phyloP scores from a whole-genome alignment of 2,797 vertebrate genomes.

The Halcyon badia region DNA sequence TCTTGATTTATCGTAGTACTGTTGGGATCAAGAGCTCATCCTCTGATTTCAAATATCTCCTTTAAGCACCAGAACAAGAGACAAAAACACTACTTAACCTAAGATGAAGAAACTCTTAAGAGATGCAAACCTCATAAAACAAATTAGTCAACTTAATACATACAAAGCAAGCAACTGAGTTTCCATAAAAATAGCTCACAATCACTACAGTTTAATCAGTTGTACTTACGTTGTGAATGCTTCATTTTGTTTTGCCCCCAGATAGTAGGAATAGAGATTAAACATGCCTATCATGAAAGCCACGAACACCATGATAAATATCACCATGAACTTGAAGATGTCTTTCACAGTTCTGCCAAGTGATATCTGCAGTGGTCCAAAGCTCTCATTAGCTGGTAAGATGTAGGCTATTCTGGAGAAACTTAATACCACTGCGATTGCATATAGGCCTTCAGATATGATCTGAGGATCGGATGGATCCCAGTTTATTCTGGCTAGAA shows the following conservation, averaged over 20 bases:
- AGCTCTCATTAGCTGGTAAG: constrained; percentile 97
- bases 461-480: constrained; percentile 96
- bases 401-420: constrained; percentile 99
- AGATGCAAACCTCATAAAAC: not conserved
- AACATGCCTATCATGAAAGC: constrained; percentile 99
- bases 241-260: constrained; percentile 95
- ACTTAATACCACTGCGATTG: constrained; percentile 96
- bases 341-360: constrained; percentile 97
- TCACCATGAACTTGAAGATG: constrained; percentile 99
- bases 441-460: constrained; percentile 96
- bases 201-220: not conserved
- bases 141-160: not conserved
- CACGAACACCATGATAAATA: constrained; percentile 98
- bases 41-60: not conserved
- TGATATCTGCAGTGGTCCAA: constrained; percentile 98
- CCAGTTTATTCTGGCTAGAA: constrained; percentile 94
- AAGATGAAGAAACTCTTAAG: not conserved
- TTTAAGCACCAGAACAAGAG: not conserved
- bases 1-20: not conserved
- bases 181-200: not conserved
- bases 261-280: constrained; percentile 97
- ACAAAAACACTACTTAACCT: not conserved
- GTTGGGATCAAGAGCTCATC: not conserved
- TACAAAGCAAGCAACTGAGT: not conserved
- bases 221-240: constrained; percentile 96